phyloP scores from a whole-genome alignment of 2,888 invertebrate genomes.

The Heliconius charithonia region DNA sequence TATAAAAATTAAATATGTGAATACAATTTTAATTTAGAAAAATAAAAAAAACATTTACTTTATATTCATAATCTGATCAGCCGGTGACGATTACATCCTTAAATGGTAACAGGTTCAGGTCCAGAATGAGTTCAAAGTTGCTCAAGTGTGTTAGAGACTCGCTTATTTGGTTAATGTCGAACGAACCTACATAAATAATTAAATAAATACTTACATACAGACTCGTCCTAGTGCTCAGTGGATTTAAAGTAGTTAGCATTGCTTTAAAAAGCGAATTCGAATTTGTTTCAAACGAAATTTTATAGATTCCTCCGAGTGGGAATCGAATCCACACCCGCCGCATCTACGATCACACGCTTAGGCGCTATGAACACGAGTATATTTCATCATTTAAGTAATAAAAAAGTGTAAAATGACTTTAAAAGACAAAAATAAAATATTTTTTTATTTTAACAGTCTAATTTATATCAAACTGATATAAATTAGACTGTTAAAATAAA shows the following conservation, averaged over 20 bases:
- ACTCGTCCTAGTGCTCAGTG: not conserved
- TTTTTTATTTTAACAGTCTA: too few species aligned
- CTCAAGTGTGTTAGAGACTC: slow-evolving; percentile 3
- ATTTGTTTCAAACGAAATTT: too few species aligned
- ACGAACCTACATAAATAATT: not conserved
- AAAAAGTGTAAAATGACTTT: too few species aligned
- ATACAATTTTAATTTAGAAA: not conserved
- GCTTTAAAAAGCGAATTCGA: not conserved
- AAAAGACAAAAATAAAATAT: too few species aligned
- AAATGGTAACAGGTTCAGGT: not conserved
- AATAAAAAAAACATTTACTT: not conserved
- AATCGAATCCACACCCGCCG: too few species aligned
- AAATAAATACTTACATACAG: not conserved
- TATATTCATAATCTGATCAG: slow-evolving; percentile 10
- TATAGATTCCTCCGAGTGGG: too few species aligned
- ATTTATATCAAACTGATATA: too few species aligned
- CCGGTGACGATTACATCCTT: not conserved
- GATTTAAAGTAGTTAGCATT: not conserved
- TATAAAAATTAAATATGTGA: not conserved
- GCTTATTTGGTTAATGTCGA: slow-evolving; percentile 17
- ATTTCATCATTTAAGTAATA: too few species aligned
- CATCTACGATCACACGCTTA: too few species aligned
- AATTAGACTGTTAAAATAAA: too few species aligned
- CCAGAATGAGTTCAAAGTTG: slow-evolving; percentile 6
- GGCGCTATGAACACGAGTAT: too few species aligned